Percentiles rank a stretch among this genome's conserved stretches.
phyloP scores from a whole-genome alignment of 2,113 vertebrate genomes.

The Anser cygnoides region DNA sequence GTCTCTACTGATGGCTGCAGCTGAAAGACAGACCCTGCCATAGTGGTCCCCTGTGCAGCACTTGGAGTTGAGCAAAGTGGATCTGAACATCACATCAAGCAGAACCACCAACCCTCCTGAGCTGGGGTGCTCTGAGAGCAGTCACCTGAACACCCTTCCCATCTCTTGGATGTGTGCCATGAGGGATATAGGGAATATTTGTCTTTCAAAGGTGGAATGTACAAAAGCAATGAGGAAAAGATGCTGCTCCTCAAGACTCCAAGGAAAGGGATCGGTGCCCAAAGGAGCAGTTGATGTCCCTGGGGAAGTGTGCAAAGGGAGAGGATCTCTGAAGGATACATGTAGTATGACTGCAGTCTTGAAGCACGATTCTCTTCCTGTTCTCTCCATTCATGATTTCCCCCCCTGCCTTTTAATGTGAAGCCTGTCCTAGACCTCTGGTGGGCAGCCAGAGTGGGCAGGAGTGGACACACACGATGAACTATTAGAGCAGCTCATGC shows the following conservation, averaged over 20 bases:
- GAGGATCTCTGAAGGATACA: neutral
- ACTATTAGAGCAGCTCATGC: neutral
- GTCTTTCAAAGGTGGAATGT: neutral
- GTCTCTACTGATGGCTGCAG: slow-evolving; percentile 75
- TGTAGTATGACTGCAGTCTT: neutral
- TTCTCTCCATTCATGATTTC: neutral
- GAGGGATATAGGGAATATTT: neutral
- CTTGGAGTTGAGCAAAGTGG: neutral
- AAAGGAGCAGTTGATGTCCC: neutral
- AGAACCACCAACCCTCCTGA: neutral
- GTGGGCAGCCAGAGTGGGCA: neutral
- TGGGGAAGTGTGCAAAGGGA: neutral
- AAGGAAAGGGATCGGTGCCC: neutral
- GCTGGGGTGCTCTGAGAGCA: neutral
- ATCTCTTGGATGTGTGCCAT: rapidly evolving
- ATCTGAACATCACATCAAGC: neutral
- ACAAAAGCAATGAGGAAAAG: neutral
- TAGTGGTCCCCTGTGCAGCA: neutral
- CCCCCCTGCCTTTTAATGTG: neutral
- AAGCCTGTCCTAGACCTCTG: neutral
- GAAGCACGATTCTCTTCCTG: neutral
- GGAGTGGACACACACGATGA: neutral
- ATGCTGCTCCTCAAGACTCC: neutral
- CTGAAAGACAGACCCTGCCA: slow-evolving; percentile 54
- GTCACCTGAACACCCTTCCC: neutral